Conservation (phyloP, 2,888 invertebrate genomes). For the Drosophila robusta region DNA sequence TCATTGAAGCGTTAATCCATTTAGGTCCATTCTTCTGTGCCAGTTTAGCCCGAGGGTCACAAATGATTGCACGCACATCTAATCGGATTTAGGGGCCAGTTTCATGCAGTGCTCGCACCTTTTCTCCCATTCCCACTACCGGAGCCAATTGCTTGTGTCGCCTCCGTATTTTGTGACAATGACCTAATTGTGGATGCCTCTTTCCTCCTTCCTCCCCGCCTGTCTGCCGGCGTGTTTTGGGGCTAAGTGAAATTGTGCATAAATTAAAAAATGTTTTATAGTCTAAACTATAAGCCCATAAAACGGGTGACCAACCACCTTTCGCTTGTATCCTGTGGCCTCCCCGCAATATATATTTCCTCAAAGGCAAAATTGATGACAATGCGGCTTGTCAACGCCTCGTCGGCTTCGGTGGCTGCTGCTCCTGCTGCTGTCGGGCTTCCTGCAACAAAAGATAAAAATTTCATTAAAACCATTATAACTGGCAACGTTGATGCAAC, state of each 20-base stretch:
- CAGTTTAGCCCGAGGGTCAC: conserved; percentile 50
- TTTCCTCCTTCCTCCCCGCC: background rate
- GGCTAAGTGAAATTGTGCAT: conserved; percentile 66
- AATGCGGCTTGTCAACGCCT: conserved; percentile 79
- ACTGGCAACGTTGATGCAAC: conserved; percentile 56
- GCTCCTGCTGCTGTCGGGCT: conserved; percentile 40
- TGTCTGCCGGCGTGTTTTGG: conserved; percentile 2
- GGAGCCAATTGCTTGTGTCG: conserved; percentile 68
- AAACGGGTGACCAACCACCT: conserved; percentile 58
- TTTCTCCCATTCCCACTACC: background rate
- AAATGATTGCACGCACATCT: conserved; percentile 67
- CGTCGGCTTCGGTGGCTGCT: conserved; percentile 33
- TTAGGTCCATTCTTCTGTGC: conserved; percentile 49
- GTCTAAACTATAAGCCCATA: conserved; percentile 68
- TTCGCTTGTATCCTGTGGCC: conserved; percentile 22
- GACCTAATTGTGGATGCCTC: conserved; percentile 59
- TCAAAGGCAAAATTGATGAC: conserved; percentile 73
- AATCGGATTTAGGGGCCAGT: conserved; percentile 67
- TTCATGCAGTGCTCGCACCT: conserved; percentile 15
- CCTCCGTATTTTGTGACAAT: conserved; percentile 70
- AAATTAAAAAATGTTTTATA: conserved; percentile 67
- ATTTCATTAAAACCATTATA: conserved; percentile 79
- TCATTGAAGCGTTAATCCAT: conserved; percentile 81
- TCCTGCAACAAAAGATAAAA: conserved; percentile 77
- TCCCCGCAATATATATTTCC: conserved; percentile 21